Evolutionary conservation across 2,888 invertebrate genomes (phyloP).

Genomic region (Drosophila meridiana): DNA sequence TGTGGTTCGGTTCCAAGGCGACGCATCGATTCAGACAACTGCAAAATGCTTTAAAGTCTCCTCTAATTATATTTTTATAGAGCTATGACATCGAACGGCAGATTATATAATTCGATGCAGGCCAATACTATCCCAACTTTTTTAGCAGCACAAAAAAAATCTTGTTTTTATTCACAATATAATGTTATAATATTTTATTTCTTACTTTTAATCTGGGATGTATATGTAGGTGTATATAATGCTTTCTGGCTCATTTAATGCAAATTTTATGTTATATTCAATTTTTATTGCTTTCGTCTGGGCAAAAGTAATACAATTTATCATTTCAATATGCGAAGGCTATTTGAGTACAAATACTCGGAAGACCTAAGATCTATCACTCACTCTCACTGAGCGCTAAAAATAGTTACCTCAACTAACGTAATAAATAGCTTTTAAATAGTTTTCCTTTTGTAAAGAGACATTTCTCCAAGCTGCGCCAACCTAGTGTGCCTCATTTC

Average conservation of each 20-base stretch:
- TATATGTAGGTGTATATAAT: neutral
- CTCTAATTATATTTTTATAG: slow-evolving; percentile 26
- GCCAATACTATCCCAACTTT: neutral
- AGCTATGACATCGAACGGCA: slow-evolving; percentile 24
- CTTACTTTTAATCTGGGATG: neutral
- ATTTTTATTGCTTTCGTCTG: slow-evolving; percentile 69
- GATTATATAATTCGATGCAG: slow-evolving; percentile 15
- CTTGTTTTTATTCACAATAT: neutral
- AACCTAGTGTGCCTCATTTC: slow-evolving; percentile 60
- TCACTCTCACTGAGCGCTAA: slow-evolving; percentile 25
- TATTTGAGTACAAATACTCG: slow-evolving; percentile 38
- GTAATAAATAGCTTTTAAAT: slow-evolving; percentile 44
- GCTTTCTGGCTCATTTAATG: slow-evolving; percentile 36
- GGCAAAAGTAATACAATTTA: slow-evolving; percentile 39
- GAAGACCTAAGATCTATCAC: slow-evolving; percentile 20
- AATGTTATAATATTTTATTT: neutral
- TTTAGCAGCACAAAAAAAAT: too few relatives aligned
- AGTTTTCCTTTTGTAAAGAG: slow-evolving; percentile 16
- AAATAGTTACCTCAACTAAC: slow-evolving; percentile 34
- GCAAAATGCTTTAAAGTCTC: slow-evolving; percentile 49
- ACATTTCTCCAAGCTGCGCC: neutral
- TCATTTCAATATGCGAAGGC: slow-evolving; percentile 24
- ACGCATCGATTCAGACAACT: slow-evolving; percentile 50
- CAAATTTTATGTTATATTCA: slow-evolving; percentile 34
- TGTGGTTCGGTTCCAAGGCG: slow-evolving; percentile 33